These are phyloP conservation scores for Acridotheres tristis DNA, from an alignment of 2,797 vertebrate genomes.

Conservation along the genomic window DNA sequence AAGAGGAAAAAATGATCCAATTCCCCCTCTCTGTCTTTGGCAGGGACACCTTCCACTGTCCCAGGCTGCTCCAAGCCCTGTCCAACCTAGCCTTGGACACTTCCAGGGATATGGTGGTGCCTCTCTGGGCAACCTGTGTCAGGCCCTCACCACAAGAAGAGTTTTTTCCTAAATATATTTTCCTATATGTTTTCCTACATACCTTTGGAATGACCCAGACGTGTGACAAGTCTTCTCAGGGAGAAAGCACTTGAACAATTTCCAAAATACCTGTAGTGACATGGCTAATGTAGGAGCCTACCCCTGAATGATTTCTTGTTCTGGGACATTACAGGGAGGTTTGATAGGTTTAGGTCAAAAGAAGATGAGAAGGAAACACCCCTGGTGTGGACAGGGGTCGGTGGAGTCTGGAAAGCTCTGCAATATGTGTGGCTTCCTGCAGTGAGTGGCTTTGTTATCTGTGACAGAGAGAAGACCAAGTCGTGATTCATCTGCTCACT, in stretches of 20 bases:
- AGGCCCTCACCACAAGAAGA: not conserved
- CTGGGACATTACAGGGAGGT: not conserved
- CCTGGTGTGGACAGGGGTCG: not conserved
- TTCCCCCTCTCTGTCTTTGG: not conserved
- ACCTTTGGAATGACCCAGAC: not conserved
- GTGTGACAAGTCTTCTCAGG: not conserved
- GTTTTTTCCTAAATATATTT: not conserved
- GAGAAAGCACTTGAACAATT: not conserved
- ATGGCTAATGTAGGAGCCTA: not conserved
- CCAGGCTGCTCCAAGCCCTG: not conserved
- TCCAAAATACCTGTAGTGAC: not conserved
- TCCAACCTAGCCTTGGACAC: not conserved
- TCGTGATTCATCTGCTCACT: not conserved
- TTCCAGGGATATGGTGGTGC: not conserved
- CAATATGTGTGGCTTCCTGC: not conserved
- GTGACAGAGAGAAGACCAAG: not conserved
- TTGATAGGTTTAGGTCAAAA: not conserved
- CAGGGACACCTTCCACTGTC: not conserved
- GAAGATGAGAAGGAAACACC: not conserved
- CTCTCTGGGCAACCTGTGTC: not conserved
- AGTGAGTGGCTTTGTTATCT: not conserved
- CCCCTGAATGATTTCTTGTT: not conserved
- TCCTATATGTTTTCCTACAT: not conserved
- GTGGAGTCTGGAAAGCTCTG: not conserved
- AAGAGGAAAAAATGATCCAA: not conserved